These are phyloP conservation scores for Xerus inauris DNA, from an alignment of 2,113 vertebrate genomes.

Conservation along the genomic window DNA sequence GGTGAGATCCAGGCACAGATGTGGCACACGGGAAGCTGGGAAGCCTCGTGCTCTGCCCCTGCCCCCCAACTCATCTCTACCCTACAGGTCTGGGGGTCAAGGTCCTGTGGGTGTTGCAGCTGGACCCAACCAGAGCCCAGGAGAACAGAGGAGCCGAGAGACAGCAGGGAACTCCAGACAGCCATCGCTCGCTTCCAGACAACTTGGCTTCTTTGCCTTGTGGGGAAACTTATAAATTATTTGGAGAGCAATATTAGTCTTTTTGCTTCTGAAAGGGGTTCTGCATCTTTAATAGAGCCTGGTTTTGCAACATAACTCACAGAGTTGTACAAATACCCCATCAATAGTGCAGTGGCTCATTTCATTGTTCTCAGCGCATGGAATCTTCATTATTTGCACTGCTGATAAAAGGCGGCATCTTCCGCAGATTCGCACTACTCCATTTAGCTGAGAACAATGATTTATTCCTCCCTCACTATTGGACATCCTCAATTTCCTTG, in stretches of 20 bases:
- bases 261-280: conserved; percentile 72
- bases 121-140: background rate
- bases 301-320: conserved; percentile 81
- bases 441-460: conserved; percentile 87
- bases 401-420: conserved; percentile 85
- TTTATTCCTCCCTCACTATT: conserved; percentile 85
- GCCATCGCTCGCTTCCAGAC: background rate
- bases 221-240: conserved; percentile 68
- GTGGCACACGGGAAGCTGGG: too few relatives aligned
- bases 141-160: background rate
- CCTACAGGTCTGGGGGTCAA: accelerated
- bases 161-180: background rate
- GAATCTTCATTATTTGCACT: conserved; percentile 88
- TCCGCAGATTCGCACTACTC: conserved; percentile 84
- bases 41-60: accelerated
- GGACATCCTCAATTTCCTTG: conserved; percentile 84
- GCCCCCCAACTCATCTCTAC: background rate
- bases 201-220: conserved; percentile 58
- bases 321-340: conserved; percentile 84
- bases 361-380: conserved; percentile 85
- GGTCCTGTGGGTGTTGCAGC: accelerated
- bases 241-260: conserved; percentile 79
- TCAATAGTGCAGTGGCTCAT: conserved; percentile 85
- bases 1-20: background rate
- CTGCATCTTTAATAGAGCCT: conserved; percentile 82